These are phyloP conservation scores for Clarias macrocephalus DNA, from an alignment of 2,113 vertebrate species.

Conservation along the genomic window DNA sequence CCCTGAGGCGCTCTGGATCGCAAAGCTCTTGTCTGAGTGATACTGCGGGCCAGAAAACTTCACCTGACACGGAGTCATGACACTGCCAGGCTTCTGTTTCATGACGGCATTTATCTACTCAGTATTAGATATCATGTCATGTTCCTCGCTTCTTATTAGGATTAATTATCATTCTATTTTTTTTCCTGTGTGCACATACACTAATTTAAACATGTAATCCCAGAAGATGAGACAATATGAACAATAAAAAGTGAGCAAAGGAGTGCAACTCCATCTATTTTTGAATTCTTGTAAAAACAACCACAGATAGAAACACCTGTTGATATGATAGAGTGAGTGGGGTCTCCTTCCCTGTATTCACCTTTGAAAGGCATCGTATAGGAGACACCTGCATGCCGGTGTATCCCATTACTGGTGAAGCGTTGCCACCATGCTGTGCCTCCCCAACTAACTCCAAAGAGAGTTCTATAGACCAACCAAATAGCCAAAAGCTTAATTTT, in stretches of 20 bases:
- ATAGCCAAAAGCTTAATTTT: not conserved
- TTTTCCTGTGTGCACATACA: not conserved
- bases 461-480: not conserved
- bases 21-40: slow-evolving; percentile 27
- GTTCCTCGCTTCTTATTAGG: not conserved
- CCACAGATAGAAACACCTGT: not conserved
- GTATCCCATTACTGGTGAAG: not conserved
- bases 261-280: too few relatives aligned
- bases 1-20: slow-evolving; percentile 38
- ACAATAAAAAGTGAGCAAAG: not conserved
- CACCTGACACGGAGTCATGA: slow-evolving; percentile 29
- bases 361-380: not conserved
- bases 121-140: not conserved
- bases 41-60: slow-evolving; percentile 26
- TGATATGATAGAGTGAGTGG: not conserved
- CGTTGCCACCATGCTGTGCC: not conserved
- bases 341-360: not conserved
- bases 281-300: not conserved
- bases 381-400: not conserved
- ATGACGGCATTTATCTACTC: not conserved
- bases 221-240: not conserved
- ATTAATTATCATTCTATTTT: not conserved
- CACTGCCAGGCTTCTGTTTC: slow-evolving; percentile 34
- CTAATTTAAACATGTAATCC: not conserved
- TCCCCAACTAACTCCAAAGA: not conserved